A percentile compares a stretch with the other conserved stretches of the same genome.
Evolutionary conservation across 2,888 invertebrate species (phyloP).

Genomic region (Lochmaea capreae): DNA sequence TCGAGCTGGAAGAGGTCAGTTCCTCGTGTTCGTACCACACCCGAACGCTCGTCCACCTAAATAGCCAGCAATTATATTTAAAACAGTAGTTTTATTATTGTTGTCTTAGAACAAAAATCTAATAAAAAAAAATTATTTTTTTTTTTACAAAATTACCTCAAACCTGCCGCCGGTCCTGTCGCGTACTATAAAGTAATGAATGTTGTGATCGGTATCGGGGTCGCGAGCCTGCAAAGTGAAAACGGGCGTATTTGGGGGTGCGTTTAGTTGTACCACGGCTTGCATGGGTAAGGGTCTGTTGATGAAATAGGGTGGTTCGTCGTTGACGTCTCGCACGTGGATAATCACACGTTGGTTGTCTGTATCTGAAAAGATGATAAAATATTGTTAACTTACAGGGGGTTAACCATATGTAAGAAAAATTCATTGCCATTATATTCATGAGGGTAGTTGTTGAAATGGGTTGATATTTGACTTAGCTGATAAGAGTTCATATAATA

Average conservation of each 20-base stretch:
- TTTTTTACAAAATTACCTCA: slow-evolving; percentile 42
- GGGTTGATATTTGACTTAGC: too few relatives aligned
- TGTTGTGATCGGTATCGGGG: slow-evolving; percentile 95
- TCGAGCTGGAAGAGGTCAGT: slow-evolving; percentile 93
- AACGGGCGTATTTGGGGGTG: slow-evolving; percentile 94
- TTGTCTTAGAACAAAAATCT: too few relatives aligned
- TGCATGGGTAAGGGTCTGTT: slow-evolving; percentile 98
- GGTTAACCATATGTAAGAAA: neutral
- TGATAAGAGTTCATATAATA: too few relatives aligned
- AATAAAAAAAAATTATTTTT: too few relatives aligned
- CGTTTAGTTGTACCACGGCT: slow-evolving; percentile 95
- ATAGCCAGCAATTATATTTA: slow-evolving; percentile 9
- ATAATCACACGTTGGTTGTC: slow-evolving; percentile 96
- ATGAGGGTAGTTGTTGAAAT: too few relatives aligned
- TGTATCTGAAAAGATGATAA: slow-evolving; percentile 74
- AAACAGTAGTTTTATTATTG: neutral
- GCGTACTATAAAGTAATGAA: slow-evolving; percentile 94
- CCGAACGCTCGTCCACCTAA: slow-evolving; percentile 71
- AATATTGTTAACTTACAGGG: slow-evolving; percentile 1
- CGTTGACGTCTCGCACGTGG: slow-evolving; percentile 95
- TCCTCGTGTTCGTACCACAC: slow-evolving; percentile 91
- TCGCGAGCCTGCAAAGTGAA: slow-evolving; percentile 98
- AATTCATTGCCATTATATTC: neutral
- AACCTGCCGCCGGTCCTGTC: slow-evolving; percentile 82
- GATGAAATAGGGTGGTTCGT: slow-evolving; percentile 97